Conservation (phyloP, 2,113 vertebrate species). For the Campylomormyrus numenius region DNA sequence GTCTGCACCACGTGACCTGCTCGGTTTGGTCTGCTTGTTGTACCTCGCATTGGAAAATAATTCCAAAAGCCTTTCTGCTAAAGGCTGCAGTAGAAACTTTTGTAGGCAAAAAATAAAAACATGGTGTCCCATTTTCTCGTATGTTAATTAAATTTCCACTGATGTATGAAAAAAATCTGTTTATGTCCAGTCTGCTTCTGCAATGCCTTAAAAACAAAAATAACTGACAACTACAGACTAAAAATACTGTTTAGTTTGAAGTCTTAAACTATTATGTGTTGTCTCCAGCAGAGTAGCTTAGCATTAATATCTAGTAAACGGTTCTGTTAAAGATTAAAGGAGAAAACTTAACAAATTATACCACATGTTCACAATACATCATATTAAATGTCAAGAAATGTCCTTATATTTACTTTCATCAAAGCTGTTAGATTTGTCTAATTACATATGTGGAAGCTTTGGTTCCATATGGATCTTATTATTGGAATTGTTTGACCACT, state of each 20-base stretch:
- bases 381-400: not conserved
- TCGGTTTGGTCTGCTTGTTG: conserved; percentile 60
- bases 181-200: not conserved
- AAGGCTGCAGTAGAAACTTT: not conserved
- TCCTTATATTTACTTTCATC: conserved; percentile 38
- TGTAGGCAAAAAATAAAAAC: not conserved
- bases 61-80: conserved; percentile 61
- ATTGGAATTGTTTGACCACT: conserved; percentile 72
- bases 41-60: conserved; percentile 82
- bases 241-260: not conserved
- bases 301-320: conserved; percentile 34
- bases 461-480: conserved; percentile 80
- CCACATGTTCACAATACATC: not conserved
- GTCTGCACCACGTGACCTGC: conserved; percentile 58
- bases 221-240: not conserved
- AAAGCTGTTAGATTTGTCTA: conserved; percentile 53
- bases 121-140: not conserved
- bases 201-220: not conserved
- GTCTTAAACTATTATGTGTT: not conserved
- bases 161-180: not conserved
- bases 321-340: not conserved
- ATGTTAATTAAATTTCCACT: not conserved
- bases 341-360: not conserved
- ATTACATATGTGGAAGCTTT: conserved; percentile 59
- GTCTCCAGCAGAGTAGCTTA: not conserved